Conservation (phyloP, 2,888 invertebrate genomes). For the Phyllotreta cruciferae region DNA sequence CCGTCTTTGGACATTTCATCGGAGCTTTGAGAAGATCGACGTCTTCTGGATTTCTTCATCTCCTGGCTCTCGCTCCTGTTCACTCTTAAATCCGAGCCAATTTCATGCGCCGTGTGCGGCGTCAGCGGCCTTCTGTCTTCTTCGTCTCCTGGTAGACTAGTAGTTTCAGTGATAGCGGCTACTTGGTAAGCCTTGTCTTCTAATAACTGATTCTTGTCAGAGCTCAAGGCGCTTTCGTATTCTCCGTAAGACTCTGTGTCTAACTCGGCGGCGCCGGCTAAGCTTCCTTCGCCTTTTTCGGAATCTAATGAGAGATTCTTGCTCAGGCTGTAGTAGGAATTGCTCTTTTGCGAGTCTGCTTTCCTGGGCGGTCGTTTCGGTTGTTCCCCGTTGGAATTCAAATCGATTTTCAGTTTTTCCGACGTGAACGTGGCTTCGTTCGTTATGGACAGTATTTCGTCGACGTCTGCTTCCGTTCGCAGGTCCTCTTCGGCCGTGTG, state of each 20-base stretch:
- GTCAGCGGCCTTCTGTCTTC: constrained; percentile 52
- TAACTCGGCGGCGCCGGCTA: constrained; percentile 63
- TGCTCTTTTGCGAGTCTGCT: constrained; percentile 68
- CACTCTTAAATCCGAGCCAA: constrained; percentile 58
- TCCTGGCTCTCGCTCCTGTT: constrained; percentile 61
- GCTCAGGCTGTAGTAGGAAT: constrained; percentile 67
- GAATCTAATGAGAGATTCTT: constrained; percentile 68
- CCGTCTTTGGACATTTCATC: constrained; percentile 64
- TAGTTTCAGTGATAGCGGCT: constrained; percentile 58
- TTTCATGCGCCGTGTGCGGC: constrained; percentile 59
- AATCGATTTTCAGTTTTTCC: constrained; percentile 64
- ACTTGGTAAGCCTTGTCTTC: constrained; percentile 56
- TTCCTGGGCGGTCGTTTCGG: constrained; percentile 70
- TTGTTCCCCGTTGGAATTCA: constrained; percentile 63
- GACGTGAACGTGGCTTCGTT: constrained; percentile 71
- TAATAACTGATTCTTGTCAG: constrained; percentile 56
- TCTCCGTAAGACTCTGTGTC: constrained; percentile 70
- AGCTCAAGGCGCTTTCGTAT: constrained; percentile 72
- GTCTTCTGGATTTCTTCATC: constrained; percentile 54
- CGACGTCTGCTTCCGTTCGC: constrained; percentile 85
- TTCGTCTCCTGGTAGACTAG: constrained; percentile 57
- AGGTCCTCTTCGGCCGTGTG: constrained; percentile 81
- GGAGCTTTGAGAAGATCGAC: constrained; percentile 54
- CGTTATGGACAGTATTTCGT: constrained; percentile 79
- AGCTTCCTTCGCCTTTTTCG: constrained; percentile 60